phyloP scores from a whole-genome alignment of 2,113 vertebrate genomes.

The Hippocampus zosterae region DNA sequence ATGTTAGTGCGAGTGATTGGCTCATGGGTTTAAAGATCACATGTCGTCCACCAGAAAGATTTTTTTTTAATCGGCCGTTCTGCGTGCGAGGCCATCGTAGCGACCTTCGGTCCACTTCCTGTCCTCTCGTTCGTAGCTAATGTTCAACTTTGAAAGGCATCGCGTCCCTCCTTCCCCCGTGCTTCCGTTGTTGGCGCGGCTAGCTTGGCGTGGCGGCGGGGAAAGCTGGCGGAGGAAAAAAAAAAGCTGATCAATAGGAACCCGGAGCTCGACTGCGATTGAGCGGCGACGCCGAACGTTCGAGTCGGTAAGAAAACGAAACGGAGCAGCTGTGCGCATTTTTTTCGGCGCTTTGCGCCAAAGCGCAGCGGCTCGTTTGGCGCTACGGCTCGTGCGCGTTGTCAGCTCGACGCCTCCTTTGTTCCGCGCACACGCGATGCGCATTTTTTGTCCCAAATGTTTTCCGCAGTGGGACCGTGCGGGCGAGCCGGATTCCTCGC shows the following conservation, averaged over 20 bases:
- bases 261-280: constrained; percentile 53
- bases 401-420: constrained; percentile 47
- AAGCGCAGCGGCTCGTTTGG: constrained; percentile 11
- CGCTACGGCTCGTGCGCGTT: constrained; percentile 15
- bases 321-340: not conserved
- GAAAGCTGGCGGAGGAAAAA: constrained; percentile 21
- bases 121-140: not conserved
- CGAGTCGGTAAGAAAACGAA: constrained; percentile 49
- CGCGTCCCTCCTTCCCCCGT: constrained; percentile 15
- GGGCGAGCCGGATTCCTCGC: not conserved
- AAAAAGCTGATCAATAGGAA: constrained; percentile 55
- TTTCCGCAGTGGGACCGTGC: not conserved
- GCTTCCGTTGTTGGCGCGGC: constrained; percentile 12
- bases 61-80: not conserved
- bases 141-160: constrained; percentile 32
- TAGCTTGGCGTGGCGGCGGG: constrained; percentile 36
- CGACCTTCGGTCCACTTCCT: not conserved
- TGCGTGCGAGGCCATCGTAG: not conserved
- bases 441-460: not conserved
- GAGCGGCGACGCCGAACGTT: constrained; percentile 44
- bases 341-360: not conserved
- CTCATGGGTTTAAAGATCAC: not conserved
- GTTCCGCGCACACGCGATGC: constrained; percentile 54
- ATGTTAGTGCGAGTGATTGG: not conserved
- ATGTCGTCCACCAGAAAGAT: not conserved